Base-by-base conservation (phyloP, 2,888 invertebrate genomes). In the Parapristionchus giblindavisi region DNA sequence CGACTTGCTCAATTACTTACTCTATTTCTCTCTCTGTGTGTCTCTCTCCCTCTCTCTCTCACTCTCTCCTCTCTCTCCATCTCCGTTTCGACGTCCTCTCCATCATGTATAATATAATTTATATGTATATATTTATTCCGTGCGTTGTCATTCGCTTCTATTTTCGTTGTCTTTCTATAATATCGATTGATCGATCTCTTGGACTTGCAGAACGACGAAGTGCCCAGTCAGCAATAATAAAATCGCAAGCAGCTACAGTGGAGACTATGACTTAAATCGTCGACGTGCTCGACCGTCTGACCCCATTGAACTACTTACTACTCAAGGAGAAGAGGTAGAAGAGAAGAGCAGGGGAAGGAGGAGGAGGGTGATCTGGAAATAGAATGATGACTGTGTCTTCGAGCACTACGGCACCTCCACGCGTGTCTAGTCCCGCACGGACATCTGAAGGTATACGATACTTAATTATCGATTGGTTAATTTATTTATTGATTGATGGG, bases 341-440 rank as follows among this genome's bases (percentile, higher is more conserved):
- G n/a, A n/a, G n/a, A n/a, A n/a, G 63, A 40, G 43, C 40, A 24
- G n/a, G 11, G 5, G 66, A 66, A 34, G 17, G 48, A 17, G 66
- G 48, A 27, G 65, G 63, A 2, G 3, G 48, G 11, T 48, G 65
- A 24, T 36, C 63, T 14, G 21, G 63, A 38, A n/a, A n/a, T 11
- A 56, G 56, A 54, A 70, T 70, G 70, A 70, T 70, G 70, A 70
- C 70, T 11, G 40, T 70, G 54, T 70, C 70, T 8, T 32, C 70
- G 70, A 27, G 17, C 4, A 27, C 36, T 14, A 24, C 43, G 2
- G 54, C 38, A 11, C 38, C 70, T 14, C 70, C 70, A 27, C 27
- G 70, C 36, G 70, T 70, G 14, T 54, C 54, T 38, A 54, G 54
- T 54, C 70, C 70, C 27, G 52, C 70, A 1, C 21, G 70, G 54